Percentiles rank a stretch among this genome's conserved stretches.
These are phyloP conservation scores for Trichogramma pretiosum DNA, from an alignment of 1,140 invertebrate species.

Conservation along the genomic window DNA sequence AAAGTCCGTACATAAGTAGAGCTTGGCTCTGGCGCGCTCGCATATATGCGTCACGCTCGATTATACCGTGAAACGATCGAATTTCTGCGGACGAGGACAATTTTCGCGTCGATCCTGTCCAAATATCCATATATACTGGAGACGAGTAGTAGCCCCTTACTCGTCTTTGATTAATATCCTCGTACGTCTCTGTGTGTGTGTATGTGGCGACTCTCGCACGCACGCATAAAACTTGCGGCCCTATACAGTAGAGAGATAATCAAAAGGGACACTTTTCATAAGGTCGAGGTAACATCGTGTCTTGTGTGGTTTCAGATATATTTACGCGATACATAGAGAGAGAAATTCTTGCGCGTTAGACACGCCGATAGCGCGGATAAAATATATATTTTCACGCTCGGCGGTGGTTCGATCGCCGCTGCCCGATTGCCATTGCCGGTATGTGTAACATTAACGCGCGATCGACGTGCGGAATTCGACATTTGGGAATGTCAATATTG, in stretches of 20 bases:
- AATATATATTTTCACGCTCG: too few species aligned
- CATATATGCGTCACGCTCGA: constrained; percentile 12
- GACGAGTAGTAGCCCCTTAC: not conserved
- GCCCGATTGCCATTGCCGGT: too few species aligned
- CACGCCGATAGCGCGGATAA: too few species aligned
- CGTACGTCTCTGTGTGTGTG: constrained; percentile 10
- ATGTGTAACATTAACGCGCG: too few species aligned
- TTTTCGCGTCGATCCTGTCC: constrained; percentile 19
- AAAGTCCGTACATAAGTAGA: constrained; percentile 5
- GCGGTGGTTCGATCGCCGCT: too few species aligned
- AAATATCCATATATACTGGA: too few species aligned
- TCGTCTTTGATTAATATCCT: constrained; percentile 7
- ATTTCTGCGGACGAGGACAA: constrained; percentile 3
- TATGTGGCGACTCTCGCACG: not conserved
- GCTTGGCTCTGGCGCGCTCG: not conserved
- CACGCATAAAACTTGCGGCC: too few species aligned
- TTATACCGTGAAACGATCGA: constrained; percentile 16
- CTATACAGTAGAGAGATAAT: too few species aligned
- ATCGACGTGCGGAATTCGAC: too few species aligned
- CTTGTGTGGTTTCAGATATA: not conserved
- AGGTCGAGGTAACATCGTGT: not conserved
- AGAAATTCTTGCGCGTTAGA: not conserved
- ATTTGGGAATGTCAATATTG: too few species aligned
- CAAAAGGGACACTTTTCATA: too few species aligned
- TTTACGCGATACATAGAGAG: too few species aligned